These are phyloP conservation scores for Apostichopus leukothele DNA, from an alignment of 53 echinoderm and acorn worm species.

Conservation along the genomic window DNA sequence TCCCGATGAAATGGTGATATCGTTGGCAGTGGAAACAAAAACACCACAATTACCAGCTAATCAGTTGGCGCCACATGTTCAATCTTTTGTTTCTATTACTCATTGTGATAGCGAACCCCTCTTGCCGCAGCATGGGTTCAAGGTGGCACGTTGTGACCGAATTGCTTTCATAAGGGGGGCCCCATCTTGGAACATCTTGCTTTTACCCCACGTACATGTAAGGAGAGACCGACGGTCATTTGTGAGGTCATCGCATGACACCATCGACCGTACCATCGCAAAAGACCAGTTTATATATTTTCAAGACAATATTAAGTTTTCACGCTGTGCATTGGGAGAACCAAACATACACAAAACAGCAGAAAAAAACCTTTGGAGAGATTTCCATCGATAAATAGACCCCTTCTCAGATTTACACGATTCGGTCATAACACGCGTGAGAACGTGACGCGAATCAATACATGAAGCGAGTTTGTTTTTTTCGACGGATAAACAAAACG, in stretches of 20 bases:
- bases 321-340: not conserved
- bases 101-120: constrained; percentile 1
- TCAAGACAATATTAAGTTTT: not conserved
- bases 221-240: constrained; percentile 27
- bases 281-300: not conserved
- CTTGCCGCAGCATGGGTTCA: constrained; percentile 16
- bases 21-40: constrained; percentile 20
- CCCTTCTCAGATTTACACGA: no score
- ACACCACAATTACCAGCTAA: constrained; percentile 34
- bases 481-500: no score
- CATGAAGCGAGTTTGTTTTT: no score
- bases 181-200: constrained; percentile 6
- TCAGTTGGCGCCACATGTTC: constrained; percentile 38
- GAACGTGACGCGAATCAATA: no score
- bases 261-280: not conserved
- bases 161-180: not conserved
- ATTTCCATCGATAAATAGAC: no score
- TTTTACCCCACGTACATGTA: constrained; percentile 9
- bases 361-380: no score
- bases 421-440: no score
- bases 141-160: not conserved
- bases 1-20: not conserved
- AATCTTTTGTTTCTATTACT: constrained; percentile 4
- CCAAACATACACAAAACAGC: no score
- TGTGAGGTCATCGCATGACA: constrained; percentile 12